phyloP scores from a whole-genome alignment of 2,113 vertebrate species.

The Percopsis transmontana region DNA sequence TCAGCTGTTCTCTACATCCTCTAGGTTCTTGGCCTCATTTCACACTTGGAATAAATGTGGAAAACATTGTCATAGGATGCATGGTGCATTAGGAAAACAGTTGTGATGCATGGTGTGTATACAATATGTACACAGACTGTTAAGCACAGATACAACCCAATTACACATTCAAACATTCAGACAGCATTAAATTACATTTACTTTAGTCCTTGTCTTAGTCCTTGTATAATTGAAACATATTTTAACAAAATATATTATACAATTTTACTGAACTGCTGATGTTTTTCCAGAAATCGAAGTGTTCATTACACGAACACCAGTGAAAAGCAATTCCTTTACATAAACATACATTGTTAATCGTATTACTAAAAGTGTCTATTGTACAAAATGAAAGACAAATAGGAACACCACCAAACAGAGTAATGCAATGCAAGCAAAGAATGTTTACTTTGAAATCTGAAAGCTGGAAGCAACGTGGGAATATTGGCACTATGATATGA shows the following conservation, averaged over 20 bases:
- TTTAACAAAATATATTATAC: too few species aligned
- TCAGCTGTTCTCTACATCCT: conserved; percentile 14
- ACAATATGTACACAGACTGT: conserved; percentile 9
- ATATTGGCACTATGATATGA: conserved; percentile 30
- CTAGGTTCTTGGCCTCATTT: not conserved
- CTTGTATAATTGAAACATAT: too few species aligned
- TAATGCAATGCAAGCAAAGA: too few species aligned
- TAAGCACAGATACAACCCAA: not conserved
- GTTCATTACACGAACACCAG: too few species aligned
- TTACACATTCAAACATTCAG: too few species aligned
- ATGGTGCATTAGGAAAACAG: not conserved
- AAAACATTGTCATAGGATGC: conserved; percentile 12
- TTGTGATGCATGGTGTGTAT: conserved; percentile 1
- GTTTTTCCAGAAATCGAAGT: too few species aligned
- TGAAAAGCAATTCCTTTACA: conserved; percentile 47
- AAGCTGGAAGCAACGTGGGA: conserved; percentile 27
- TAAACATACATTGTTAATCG: conserved; percentile 57
- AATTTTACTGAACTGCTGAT: too few species aligned
- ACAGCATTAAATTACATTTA: too few species aligned
- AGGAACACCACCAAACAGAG: conserved; percentile 55
- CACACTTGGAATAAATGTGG: not conserved
- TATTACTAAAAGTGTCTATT: conserved; percentile 44
- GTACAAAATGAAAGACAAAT: conserved; percentile 45
- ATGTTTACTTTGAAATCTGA: conserved; percentile 37
- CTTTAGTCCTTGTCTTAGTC: too few species aligned